Evolutionary conservation across 2,888 invertebrate species (phyloP).

Genomic region (Diarsia brunnea): DNA sequence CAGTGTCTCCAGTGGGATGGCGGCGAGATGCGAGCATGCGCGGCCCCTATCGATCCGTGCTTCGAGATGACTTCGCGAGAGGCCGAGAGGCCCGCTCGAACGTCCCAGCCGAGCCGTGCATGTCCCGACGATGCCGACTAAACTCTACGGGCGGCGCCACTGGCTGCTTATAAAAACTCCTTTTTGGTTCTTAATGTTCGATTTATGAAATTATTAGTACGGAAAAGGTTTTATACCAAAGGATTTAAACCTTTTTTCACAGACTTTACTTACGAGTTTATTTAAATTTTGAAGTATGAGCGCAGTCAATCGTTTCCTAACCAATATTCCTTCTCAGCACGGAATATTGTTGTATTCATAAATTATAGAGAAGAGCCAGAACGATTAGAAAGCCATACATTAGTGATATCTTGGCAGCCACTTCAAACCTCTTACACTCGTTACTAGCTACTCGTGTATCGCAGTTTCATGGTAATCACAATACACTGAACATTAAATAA

Average conservation of each 20-base stretch:
- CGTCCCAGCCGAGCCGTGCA: slow-evolving; percentile 66
- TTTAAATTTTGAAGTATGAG: background rate
- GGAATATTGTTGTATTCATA: slow-evolving; percentile 44
- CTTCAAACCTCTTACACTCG: slow-evolving; percentile 58
- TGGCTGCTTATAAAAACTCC: slow-evolving; percentile 31
- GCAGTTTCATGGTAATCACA: slow-evolving; percentile 46
- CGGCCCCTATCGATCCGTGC: slow-evolving; percentile 82
- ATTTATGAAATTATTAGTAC: slow-evolving; percentile 17
- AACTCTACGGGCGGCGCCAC: slow-evolving; percentile 52
- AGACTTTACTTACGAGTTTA: background rate
- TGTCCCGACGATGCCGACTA: slow-evolving; percentile 57
- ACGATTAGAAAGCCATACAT: slow-evolving; percentile 59
- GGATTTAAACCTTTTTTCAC: slow-evolving; percentile 7
- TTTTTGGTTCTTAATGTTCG: slow-evolving; percentile 12
- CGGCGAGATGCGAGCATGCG: slow-evolving; percentile 78
- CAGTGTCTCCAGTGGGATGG: slow-evolving; percentile 66
- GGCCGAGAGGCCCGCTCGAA: slow-evolving; percentile 61
- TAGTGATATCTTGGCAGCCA: slow-evolving; percentile 57
- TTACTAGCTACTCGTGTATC: slow-evolving; percentile 32
- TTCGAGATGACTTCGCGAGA: slow-evolving; percentile 75
- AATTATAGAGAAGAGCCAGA: slow-evolving; percentile 43
- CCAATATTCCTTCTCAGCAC: slow-evolving; percentile 2
- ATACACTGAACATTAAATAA: slow-evolving; percentile 46
- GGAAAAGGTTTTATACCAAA: background rate
- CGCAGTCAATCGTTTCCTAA: slow-evolving; percentile 6